These are phyloP conservation scores for Tinamus guttatus DNA, from an alignment of 2,113 vertebrate species.

Conservation along the genomic window DNA sequence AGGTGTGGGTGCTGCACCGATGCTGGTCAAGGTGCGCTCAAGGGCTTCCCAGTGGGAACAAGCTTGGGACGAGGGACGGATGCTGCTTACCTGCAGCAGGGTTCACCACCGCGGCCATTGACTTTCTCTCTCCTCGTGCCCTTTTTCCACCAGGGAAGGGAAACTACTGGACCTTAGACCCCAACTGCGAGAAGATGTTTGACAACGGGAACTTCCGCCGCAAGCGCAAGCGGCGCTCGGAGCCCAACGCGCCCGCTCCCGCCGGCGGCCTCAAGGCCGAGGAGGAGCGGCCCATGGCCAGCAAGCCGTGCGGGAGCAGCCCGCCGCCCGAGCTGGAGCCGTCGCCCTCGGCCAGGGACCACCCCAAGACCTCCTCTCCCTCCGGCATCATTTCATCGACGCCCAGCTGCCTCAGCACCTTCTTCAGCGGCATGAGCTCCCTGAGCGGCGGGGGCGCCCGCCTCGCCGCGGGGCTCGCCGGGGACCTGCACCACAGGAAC, in stretches of 20 bases:
- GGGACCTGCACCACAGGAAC: conserved; percentile 80
- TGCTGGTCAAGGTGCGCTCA: not conserved
- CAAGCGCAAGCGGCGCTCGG: conserved; percentile 92
- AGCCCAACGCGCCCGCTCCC: conserved; percentile 68
- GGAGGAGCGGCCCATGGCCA: conserved; percentile 73
- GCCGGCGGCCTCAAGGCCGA: conserved; percentile 79
- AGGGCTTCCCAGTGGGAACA: not conserved
- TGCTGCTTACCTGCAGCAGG: not conserved
- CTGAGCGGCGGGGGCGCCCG: conserved; percentile 70
- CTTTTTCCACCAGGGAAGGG: conserved; percentile 87
- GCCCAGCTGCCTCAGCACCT: conserved; percentile 89
- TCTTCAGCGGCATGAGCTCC: conserved; percentile 91
- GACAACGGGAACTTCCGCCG: conserved; percentile 97
- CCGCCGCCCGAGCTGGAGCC: conserved; percentile 82
- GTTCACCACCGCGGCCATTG: not conserved
- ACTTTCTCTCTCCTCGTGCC: not conserved
- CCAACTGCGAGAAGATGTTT: conserved; percentile 99
- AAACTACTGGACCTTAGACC: conserved; percentile 98
- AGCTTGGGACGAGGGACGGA: rapidly evolving
- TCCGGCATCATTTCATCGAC: conserved; percentile 76
- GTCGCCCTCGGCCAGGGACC: conserved; percentile 85
- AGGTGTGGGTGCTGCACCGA: not conserved
- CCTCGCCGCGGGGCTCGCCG: conserved; percentile 65
- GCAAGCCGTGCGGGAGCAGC: conserved; percentile 78
- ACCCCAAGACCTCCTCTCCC: conserved; percentile 84